Evolutionary conservation across 1,140 invertebrate species (phyloP).

Genomic region (Drosophila sp.): DNA sequence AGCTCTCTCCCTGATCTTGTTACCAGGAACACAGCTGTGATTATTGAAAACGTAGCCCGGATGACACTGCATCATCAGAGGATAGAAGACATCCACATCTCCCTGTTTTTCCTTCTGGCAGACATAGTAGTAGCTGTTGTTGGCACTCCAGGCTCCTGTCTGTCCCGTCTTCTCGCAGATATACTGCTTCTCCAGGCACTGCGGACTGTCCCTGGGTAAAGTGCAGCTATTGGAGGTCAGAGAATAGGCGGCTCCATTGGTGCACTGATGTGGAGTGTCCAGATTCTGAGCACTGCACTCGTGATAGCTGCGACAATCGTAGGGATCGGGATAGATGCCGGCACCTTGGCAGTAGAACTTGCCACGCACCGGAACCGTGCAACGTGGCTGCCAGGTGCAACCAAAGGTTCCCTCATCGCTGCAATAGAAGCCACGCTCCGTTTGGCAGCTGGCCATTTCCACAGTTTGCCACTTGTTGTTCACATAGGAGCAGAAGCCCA

Average conservation of each 20-base stretch:
- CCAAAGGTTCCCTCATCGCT: slow-evolving; percentile 67
- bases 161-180: slow-evolving; percentile 61
- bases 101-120: slow-evolving; percentile 54
- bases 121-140: slow-evolving; percentile 76
- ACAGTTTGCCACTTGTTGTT: slow-evolving; percentile 63
- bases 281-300: slow-evolving; percentile 65
- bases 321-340: slow-evolving; percentile 82
- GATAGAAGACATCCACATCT: slow-evolving; percentile 50
- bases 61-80: slow-evolving; percentile 67
- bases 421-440: slow-evolving; percentile 67
- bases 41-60: slow-evolving; percentile 60
- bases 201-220: slow-evolving; percentile 46
- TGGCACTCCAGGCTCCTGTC: slow-evolving; percentile 61
- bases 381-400: slow-evolving; percentile 64
- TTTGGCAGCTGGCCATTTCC: slow-evolving; percentile 52
- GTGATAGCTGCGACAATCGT: slow-evolving; percentile 81
- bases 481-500: slow-evolving; percentile 63
- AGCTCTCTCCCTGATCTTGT: neutral
- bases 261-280: slow-evolving; percentile 58
- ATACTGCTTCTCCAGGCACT: slow-evolving; percentile 61
- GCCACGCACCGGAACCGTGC: slow-evolving; percentile 58
- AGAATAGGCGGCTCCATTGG: slow-evolving; percentile 65
- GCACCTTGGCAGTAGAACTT: slow-evolving; percentile 69
- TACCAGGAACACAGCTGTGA: slow-evolving; percentile 40
- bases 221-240: slow-evolving; percentile 51